Base-by-base conservation (phyloP, 2,888 invertebrate genomes). In the Selenia dentaria region DNA sequence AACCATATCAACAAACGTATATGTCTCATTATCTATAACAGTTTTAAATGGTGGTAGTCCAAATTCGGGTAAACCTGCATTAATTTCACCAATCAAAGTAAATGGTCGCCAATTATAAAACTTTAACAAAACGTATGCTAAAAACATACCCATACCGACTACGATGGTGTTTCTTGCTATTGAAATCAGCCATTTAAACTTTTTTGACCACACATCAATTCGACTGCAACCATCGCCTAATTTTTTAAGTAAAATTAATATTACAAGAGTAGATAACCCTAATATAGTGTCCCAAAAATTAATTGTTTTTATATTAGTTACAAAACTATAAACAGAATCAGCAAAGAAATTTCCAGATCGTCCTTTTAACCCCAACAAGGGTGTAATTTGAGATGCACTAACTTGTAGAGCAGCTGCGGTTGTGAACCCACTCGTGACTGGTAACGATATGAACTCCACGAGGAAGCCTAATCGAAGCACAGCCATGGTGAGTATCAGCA, bases 361-460 rank as follows among this genome's bases (percentile, higher is more conserved):
- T 26, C 85, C 84, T 2, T 50, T 33, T 3, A 95, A 86, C 2
- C 96, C 96, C 35, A 96, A 91, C n/a, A 96, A 84, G 11, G 93
- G 89, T 69, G 94, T 95, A 4, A 97, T 73, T 73, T 97, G 97
- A 0, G 96, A 93, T 10, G 94, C 93, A n/a, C 94, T 95, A 54
- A 97, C 96, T 51, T 95, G 96, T 4, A 96, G 76, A 11, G 96
- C 96, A 0, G 97, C 97, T 0, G 96, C 96, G 3, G 94, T 93
- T 0, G 96, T 96, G 62, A 97, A 97, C 5, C 96, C 97, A 43
- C 93, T 93, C 6, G 96, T 95, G 1, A 97, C 96, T 0, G 97
- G 96, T 60, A 93, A 88, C 0, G 97, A 96, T 72, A 97, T 96
- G 65, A 97, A 97, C 66, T 96, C 95, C 11, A 97, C 93, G 6